Conservation (phyloP, 1,140 invertebrate species). For the Cyclargus thomasi region DNA sequence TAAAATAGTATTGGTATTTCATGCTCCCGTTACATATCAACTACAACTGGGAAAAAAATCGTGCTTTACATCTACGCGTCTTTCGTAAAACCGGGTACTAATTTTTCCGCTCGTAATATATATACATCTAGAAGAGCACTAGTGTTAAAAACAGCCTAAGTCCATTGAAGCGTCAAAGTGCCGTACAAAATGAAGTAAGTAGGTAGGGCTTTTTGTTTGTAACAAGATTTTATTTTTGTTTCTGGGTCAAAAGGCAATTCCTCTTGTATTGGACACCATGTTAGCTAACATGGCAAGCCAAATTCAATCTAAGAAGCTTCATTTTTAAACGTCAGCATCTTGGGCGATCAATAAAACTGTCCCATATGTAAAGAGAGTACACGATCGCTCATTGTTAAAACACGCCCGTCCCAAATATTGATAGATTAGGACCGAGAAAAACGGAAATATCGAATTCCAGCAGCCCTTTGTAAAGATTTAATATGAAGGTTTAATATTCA, state of each 20-base stretch:
- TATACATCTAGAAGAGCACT: too few species aligned
- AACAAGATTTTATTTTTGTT: too few species aligned
- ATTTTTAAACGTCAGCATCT: not conserved
- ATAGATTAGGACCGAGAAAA: constrained; percentile 30
- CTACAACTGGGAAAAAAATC: too few species aligned
- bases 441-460: constrained; percentile 25
- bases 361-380: not conserved
- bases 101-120: too few species aligned
- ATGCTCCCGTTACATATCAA: too few species aligned
- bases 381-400: constrained; percentile 28
- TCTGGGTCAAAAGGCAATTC: not conserved
- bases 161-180: too few species aligned
- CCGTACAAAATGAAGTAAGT: too few species aligned
- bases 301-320: not conserved
- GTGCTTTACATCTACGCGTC: too few species aligned
- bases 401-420: constrained; percentile 17
- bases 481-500: constrained; percentile 1
- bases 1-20: too few species aligned
- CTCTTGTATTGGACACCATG: not conserved
- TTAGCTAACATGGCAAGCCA: not conserved
- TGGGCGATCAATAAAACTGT: not conserved
- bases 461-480: constrained; percentile 7
- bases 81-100: too few species aligned
- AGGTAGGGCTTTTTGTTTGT: too few species aligned
- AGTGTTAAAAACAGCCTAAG: too few species aligned